Base-by-base conservation (phyloP, 1,140 invertebrate genomes). In the Drosophila varians region DNA sequence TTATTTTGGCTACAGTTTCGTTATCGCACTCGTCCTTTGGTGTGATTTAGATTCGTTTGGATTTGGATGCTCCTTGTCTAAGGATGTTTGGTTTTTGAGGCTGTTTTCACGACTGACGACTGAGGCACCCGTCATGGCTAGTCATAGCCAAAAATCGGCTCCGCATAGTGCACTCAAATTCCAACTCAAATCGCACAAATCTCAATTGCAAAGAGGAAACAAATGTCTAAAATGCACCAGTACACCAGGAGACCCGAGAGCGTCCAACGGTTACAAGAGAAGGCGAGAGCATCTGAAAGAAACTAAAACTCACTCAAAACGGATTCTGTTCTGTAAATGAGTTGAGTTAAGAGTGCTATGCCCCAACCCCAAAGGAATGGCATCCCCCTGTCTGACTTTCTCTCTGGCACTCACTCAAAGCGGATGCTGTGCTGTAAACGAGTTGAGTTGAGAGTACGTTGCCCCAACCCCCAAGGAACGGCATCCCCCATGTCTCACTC, bases 201-300 rank as follows among this genome's bases (percentile, higher is more conserved):
- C 78, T 79, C 79, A 84, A 84, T 78, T 74, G 82, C 72, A 86
- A 86, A 76, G 68, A 49, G 49, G 49, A 86, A 83, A 79, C 79
- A 83, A 86, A 86, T 87, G 77, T 61, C 76, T 77, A 79, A 86
- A 83, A 64, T 87, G 82, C 82, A 87, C 51, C 72, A 69, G 61
- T 61, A 43, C 74, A 74, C 70, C 45, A 43, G 52, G 31, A 51
- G 31, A 51, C 61, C 36, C 49, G 34, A 73, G 57, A 60, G 28
- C 21, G 23, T 4, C 31, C 34, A 42, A 16, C 8, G 47, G 21
- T 77, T 78, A 75, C 65, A 79, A 36, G 26, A 53, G 19, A 31
- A 19, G 8, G 16, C 11, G 21, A 40, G 55, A 58, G 42, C 16
- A 18, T 4, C 38, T 14, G 8, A 18, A 40, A 12, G 14, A 40